These are phyloP conservation scores for Peromyscus melanophrys DNA, from an alignment of 2,797 vertebrate genomes.

Conservation along the genomic window DNA sequence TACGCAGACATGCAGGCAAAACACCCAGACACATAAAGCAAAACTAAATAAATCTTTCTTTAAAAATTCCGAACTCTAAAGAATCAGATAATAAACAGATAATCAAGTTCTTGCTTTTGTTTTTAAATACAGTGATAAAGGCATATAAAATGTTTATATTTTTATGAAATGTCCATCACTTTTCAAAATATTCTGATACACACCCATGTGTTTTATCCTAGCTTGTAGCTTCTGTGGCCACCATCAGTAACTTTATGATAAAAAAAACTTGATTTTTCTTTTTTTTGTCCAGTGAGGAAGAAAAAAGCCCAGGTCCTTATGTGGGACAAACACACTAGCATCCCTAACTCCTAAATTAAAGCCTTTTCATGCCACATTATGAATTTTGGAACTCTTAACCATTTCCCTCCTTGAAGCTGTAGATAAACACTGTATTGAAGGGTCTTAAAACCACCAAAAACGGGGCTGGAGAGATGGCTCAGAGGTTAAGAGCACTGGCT, in stretches of 20 bases:
- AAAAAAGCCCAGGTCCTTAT: not conserved
- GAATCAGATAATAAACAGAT: constrained; percentile 6
- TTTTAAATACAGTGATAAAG: not conserved
- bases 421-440: not conserved
- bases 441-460: not conserved
- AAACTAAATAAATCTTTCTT: too few relatives aligned
- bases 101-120: not conserved
- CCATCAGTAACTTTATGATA: not conserved
- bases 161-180: not conserved
- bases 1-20: not conserved
- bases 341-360: not conserved
- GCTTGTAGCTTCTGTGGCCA: not conserved
- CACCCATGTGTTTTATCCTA: not conserved
- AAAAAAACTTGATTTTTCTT: not conserved
- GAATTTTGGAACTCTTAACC: not conserved
- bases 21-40: not conserved
- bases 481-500: too few relatives aligned
- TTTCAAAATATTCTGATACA: constrained; percentile 4
- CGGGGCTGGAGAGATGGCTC: too few relatives aligned
- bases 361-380: not conserved
- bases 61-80: not conserved
- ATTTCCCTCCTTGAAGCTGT: not conserved
- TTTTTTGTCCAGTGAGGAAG: not conserved
- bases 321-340: not conserved
- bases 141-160: not conserved